Conservation (phyloP, 1,140 invertebrate species). For the Diorhabda sublineata region DNA sequence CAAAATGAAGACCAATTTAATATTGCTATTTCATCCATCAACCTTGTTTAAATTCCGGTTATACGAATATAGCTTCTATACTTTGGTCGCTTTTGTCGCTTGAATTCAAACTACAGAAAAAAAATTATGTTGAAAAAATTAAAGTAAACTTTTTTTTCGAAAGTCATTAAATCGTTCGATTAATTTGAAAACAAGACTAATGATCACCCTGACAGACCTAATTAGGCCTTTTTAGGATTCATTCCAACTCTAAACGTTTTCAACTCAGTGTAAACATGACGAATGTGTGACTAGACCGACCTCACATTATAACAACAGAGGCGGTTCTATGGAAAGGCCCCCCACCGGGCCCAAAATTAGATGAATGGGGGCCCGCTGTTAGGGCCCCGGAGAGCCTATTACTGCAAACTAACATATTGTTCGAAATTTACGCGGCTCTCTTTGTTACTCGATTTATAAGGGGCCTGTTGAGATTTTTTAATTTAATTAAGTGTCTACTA, state of each 20-base stretch:
- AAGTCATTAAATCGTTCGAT: conserved; percentile 5
- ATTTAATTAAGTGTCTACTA: conserved; percentile 31
- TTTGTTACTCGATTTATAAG: conserved; percentile 34
- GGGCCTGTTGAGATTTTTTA: conserved; percentile 31
- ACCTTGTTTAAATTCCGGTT: no score
- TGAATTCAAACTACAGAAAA: no score
- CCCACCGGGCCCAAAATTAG: conserved; percentile 42
- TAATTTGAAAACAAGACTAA: conserved; percentile 6
- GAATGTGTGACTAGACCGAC: conserved; percentile 33
- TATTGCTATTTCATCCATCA: no score
- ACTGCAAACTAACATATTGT: conserved; percentile 44
- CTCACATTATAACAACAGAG: conserved; percentile 35
- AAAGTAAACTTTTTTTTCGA: no score
- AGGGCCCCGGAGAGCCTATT: conserved; percentile 35
- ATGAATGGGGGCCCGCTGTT: conserved; percentile 43
- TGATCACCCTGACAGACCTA: conserved; percentile 15
- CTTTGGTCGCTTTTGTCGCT: no score
- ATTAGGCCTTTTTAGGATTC: conserved; percentile 13
- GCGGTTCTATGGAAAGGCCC: conserved; percentile 30
- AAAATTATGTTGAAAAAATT: no score
- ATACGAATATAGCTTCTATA: no score
- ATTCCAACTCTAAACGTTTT: conserved; percentile 23
- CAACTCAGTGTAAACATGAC: conserved; percentile 36
- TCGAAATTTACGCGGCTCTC: conserved; percentile 37
- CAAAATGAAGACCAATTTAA: no score